Evolutionary conservation across 30 jellyfish, hydroid and myxozoan genomes (phyloP).

Genomic region (Nemopilema nomurai): DNA sequence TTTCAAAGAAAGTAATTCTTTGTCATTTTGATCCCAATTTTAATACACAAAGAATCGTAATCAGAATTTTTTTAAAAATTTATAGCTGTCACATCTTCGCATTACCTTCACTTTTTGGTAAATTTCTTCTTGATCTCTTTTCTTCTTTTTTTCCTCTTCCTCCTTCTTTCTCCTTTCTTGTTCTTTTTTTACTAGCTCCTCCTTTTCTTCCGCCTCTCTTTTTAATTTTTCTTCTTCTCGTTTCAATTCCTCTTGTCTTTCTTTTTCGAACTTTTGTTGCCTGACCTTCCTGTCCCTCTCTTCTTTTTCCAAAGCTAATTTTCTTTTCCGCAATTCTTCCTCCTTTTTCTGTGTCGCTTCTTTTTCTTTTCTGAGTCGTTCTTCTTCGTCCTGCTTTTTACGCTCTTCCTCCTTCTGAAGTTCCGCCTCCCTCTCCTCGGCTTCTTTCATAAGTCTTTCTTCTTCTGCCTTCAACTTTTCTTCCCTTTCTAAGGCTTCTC

Average conservation of each 20-base stretch:
- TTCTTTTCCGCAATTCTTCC: constrained; percentile 1
- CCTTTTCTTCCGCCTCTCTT: constrained; percentile 9
- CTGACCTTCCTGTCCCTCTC: constrained; percentile 23
- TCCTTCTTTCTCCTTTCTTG: constrained; percentile 12
- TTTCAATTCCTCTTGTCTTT: constrained; percentile 12
- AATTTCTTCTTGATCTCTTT: constrained; percentile 49
- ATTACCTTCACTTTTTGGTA: constrained; percentile 33
- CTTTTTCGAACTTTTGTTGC: background rate
- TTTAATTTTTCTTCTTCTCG: constrained; percentile 12
- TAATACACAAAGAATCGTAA: too few species aligned
- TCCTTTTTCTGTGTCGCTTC: constrained; percentile 4
- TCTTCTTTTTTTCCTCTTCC: constrained; percentile 22
- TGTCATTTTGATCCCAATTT: too few species aligned
- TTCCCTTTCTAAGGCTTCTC: constrained; percentile 49
- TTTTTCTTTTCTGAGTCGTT: constrained; percentile 1
- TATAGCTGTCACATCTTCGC: background rate
- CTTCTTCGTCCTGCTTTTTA: constrained; percentile 1
- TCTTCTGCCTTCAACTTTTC: constrained; percentile 41
- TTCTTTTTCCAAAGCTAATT: background rate
- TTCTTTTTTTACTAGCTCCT: constrained; percentile 23
- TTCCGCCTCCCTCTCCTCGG: constrained; percentile 42
- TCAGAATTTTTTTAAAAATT: too few species aligned
- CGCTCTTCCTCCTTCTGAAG: constrained; percentile 33
- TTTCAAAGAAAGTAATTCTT: too few species aligned
- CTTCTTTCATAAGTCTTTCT: constrained; percentile 43